Conservation (phyloP, 2,797 vertebrate species). For the Semotilus atromaculatus region DNA sequence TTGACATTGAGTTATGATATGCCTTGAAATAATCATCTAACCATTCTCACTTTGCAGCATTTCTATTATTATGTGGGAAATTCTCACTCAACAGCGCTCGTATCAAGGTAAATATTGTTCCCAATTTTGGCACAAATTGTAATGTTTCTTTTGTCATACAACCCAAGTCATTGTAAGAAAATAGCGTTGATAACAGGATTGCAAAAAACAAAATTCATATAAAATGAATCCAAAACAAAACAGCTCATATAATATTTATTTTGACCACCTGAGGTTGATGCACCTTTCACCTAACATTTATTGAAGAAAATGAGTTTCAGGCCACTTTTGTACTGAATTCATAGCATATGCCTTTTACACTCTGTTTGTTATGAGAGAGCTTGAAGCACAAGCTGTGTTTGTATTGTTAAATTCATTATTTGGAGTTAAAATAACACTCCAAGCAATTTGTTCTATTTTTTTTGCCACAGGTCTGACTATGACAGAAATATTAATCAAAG, state of each 20-base stretch:
- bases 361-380: not conserved
- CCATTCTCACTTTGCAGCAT: slow-evolving; percentile 74
- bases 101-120: slow-evolving; percentile 78
- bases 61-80: slow-evolving; percentile 88
- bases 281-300: slow-evolving; percentile 6
- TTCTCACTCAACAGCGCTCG: slow-evolving; percentile 88
- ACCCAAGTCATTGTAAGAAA: not conserved
- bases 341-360: not conserved
- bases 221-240: not conserved
- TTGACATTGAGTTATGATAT: not conserved
- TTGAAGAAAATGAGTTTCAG: not conserved
- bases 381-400: not conserved
- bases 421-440: not conserved
- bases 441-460: slow-evolving; percentile 26
- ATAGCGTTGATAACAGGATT: not conserved
- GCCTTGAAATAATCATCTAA: not conserved
- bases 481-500: slow-evolving; percentile 82
- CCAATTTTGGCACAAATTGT: not conserved
- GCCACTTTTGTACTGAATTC: not conserved
- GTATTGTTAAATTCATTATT: not conserved
- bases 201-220: not conserved
- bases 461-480: slow-evolving; percentile 78
- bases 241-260: not conserved
- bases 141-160: not conserved
- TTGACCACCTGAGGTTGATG: not conserved